Conservation (phyloP, 2,888 invertebrate genomes). For the Leucophenga maculata region DNA sequence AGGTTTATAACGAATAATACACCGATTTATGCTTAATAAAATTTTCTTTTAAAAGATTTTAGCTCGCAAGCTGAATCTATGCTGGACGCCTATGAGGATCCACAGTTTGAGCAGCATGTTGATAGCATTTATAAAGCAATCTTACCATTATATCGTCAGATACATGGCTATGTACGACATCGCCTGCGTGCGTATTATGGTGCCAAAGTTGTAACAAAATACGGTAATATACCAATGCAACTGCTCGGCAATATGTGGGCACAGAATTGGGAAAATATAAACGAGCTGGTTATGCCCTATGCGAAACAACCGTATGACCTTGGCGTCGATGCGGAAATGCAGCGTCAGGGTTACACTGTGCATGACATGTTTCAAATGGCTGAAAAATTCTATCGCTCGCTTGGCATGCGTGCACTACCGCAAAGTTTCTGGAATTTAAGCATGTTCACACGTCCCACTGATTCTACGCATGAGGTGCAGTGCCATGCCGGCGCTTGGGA, state of each 20-base stretch:
- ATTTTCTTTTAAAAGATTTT: slow-evolving; percentile 74
- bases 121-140: slow-evolving; percentile 82
- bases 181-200: slow-evolving; percentile 83
- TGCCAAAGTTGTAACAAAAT: slow-evolving; percentile 76
- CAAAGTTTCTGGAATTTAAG: too few species aligned
- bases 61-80: slow-evolving; percentile 81
- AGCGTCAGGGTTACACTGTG: slow-evolving; percentile 82
- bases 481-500: too few species aligned
- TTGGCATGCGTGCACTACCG: too few species aligned
- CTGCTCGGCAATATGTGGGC: slow-evolving; percentile 89
- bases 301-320: slow-evolving; percentile 79
- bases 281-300: slow-evolving; percentile 79
- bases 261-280: slow-evolving; percentile 79
- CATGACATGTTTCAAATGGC: slow-evolving; percentile 86
- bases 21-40: too few species aligned
- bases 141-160: slow-evolving; percentile 84
- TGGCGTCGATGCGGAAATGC: slow-evolving; percentile 84
- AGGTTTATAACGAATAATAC: slow-evolving; percentile 52
- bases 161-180: slow-evolving; percentile 87
- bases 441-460: too few species aligned
- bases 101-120: slow-evolving; percentile 80
- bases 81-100: slow-evolving; percentile 81
- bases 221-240: slow-evolving; percentile 85
- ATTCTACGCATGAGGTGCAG: too few species aligned
- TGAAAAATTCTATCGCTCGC: slow-evolving; percentile 91